A percentile compares a stretch with the other conserved stretches of the same genome.
phyloP scores from a whole-genome alignment of 1,140 invertebrate species.

The Bombus balteatus region DNA sequence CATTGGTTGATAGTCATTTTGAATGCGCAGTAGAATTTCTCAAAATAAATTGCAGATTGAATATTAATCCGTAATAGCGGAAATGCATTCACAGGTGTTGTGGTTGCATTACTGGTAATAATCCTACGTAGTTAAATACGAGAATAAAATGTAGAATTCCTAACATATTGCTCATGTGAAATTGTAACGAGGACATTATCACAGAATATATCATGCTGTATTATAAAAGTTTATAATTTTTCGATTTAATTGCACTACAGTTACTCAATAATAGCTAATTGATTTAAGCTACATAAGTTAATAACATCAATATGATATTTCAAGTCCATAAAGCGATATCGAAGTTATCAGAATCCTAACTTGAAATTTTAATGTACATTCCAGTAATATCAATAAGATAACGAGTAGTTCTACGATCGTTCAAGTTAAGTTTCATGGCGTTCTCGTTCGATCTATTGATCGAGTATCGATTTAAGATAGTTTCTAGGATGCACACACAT shows the following conservation, averaged over 20 bases:
- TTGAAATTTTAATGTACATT: background rate
- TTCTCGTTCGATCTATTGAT: background rate
- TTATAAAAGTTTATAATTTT: background rate
- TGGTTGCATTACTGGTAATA: too few relatives aligned
- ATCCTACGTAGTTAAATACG: too few relatives aligned
- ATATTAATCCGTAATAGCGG: background rate
- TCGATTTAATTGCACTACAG: background rate
- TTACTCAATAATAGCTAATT: too few relatives aligned
- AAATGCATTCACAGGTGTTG: background rate
- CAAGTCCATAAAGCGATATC: too few relatives aligned
- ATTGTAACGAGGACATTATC: background rate
- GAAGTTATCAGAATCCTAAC: too few relatives aligned
- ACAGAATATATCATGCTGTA: too few relatives aligned
- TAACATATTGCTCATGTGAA: too few relatives aligned
- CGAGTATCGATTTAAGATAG: slow-evolving; percentile 13
- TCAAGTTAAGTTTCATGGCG: background rate
- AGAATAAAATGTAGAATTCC: too few relatives aligned
- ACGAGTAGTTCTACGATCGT: background rate
- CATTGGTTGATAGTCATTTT: background rate
- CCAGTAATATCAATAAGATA: background rate
- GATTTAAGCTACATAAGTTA: too few relatives aligned
- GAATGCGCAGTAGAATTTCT: background rate
- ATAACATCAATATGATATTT: too few relatives aligned
- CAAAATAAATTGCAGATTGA: background rate
- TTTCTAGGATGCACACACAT: slow-evolving; percentile 53